Evolutionary conservation across 2,113 vertebrate species (phyloP).

Genomic region (Oryzias woworae): DNA sequence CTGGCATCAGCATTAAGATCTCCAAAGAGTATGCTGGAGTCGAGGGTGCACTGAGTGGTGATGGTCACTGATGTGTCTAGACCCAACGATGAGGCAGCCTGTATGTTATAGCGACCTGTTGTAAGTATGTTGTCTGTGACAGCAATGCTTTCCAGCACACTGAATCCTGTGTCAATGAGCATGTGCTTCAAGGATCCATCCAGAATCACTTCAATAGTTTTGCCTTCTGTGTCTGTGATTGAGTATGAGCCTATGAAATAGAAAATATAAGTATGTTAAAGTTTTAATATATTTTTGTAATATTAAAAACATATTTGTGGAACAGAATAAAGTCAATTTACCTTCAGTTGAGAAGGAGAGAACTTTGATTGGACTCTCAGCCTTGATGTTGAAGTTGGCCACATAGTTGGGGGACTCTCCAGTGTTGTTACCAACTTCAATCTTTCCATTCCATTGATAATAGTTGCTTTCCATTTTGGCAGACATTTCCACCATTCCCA

Average conservation of each 20-base stretch:
- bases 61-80: conserved; percentile 76
- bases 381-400: conserved; percentile 72
- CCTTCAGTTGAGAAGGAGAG: conserved; percentile 85
- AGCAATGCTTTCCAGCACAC: conserved; percentile 65
- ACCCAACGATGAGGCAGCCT: conserved; percentile 72
- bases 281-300: neutral
- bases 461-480: conserved; percentile 85
- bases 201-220: conserved; percentile 60
- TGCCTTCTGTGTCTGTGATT: conserved; percentile 66
- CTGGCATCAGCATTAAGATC: conserved; percentile 77
- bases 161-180: conserved; percentile 78
- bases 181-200: conserved; percentile 80
- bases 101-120: conserved; percentile 74
- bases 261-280: conserved; percentile 15
- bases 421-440: conserved; percentile 79
- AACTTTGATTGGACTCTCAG: conserved; percentile 78
- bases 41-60: conserved; percentile 67
- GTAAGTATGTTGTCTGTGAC: conserved; percentile 56
- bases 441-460: conserved; percentile 85
- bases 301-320: neutral
- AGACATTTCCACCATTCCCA: conserved; percentile 82
- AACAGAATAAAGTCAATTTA: conserved; percentile 59
- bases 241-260: conserved; percentile 77
- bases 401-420: conserved; percentile 54
- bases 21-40: conserved; percentile 65